Conservation (phyloP, 2,113 vertebrate species). For the Hemibagrus wyckioides region DNA sequence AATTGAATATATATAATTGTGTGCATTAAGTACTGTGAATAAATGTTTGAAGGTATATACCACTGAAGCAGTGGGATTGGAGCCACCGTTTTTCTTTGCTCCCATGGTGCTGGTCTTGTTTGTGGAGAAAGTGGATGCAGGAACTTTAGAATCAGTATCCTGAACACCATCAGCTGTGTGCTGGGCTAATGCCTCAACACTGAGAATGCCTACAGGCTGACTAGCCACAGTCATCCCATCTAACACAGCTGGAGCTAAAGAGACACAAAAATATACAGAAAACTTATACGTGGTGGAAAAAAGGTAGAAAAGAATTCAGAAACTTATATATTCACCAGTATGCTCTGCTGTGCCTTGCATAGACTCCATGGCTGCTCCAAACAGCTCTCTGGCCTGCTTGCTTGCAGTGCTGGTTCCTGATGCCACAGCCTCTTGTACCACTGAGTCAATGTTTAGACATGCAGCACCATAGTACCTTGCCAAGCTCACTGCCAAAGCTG, state of each 20-base stretch:
- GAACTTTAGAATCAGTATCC: conserved; percentile 16
- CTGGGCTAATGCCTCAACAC: conserved; percentile 63
- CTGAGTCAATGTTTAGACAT: conserved; percentile 74
- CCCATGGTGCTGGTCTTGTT: conserved; percentile 12
- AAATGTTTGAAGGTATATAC: conserved; percentile 46
- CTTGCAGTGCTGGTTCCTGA: conserved; percentile 65
- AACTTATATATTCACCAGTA: conserved; percentile 63
- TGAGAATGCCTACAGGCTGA: conserved; percentile 26
- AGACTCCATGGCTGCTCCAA: conserved; percentile 69
- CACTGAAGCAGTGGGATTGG: conserved; percentile 49
- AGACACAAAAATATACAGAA: background rate
- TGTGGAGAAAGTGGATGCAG: conserved; percentile 31
- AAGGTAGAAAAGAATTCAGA: too few relatives aligned
- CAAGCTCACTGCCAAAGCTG: conserved; percentile 63
- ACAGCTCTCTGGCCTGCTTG: conserved; percentile 74
- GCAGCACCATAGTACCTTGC: conserved; percentile 72
- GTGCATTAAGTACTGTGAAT: background rate
- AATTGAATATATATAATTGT: background rate
- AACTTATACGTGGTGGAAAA: background rate
- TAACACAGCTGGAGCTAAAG: background rate
- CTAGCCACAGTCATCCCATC: conserved; percentile 9
- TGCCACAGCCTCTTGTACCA: conserved; percentile 77
- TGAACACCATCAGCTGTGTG: conserved; percentile 56
- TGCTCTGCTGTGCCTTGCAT: conserved; percentile 61
- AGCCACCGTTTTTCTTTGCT: conserved; percentile 46